Conservation (phyloP, 2,888 invertebrate genomes). For the Andrena flavipes region DNA sequence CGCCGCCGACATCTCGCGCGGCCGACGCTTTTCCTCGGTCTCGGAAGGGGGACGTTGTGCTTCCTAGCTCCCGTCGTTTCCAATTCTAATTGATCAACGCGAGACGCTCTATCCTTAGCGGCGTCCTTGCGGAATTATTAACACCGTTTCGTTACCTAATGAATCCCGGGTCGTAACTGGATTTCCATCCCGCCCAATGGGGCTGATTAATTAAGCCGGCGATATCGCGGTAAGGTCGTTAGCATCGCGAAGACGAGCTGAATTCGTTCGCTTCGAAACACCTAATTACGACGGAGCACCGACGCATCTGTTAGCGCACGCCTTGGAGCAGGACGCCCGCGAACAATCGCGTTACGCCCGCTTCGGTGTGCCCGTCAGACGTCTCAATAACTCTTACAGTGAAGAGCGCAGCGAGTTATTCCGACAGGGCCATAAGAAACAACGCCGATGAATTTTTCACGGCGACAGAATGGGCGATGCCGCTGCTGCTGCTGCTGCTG, state of each 20-base stretch:
- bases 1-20: slow-evolving; percentile 22
- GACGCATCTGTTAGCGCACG: slow-evolving; percentile 1
- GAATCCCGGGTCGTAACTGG: slow-evolving; percentile 5
- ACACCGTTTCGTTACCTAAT: slow-evolving; percentile 22
- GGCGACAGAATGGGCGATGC: too few species aligned
- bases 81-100: neutral
- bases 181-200: neutral
- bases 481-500: too few species aligned
- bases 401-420: neutral
- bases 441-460: too few species aligned
- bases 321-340: neutral
- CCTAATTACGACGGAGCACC: slow-evolving; percentile 15
- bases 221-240: slow-evolving; percentile 42
- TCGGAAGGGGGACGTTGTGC: neutral
- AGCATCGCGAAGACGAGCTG: slow-evolving; percentile 22
- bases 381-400: neutral
- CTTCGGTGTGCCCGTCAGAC: neutral
- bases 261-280: slow-evolving; percentile 28
- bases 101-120: neutral
- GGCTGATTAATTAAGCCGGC: slow-evolving; percentile 29
- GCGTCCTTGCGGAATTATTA: slow-evolving; percentile 2
- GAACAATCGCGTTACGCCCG: neutral
- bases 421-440: too few species aligned
- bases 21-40: slow-evolving; percentile 27
- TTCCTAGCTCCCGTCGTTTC: neutral